A percentile compares a stretch with the other conserved stretches of the same genome.
These are phyloP conservation scores for Theonella swinhoei DNA, from an alignment of 37 sponge, comb jelly and placozoan genomes.

Conservation along the genomic window DNA sequence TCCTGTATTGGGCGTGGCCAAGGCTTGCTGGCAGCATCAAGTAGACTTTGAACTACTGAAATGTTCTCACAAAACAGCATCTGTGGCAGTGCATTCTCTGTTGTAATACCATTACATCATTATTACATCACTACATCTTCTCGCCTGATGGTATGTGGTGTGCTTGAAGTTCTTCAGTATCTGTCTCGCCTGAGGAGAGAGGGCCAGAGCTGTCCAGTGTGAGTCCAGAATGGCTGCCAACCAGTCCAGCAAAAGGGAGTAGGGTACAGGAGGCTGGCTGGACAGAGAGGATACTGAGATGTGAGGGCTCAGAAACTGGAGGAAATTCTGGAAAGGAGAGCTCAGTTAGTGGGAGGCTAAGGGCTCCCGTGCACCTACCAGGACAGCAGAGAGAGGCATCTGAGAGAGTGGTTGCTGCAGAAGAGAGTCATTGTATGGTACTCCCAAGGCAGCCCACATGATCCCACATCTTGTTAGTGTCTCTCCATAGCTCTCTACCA, in stretches of 20 bases:
- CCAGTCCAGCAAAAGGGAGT: conserved; percentile 15
- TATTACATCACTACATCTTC: background rate
- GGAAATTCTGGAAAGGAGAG: background rate
- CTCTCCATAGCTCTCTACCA: background rate
- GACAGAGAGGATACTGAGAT: background rate
- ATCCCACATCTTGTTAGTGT: background rate
- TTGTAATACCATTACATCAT: background rate
- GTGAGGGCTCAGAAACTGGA: background rate
- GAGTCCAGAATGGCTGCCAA: conserved; percentile 9
- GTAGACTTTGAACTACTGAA: background rate
- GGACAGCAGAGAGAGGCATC: background rate
- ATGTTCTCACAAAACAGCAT: background rate
- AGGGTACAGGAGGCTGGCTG: background rate
- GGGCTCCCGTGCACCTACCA: background rate
- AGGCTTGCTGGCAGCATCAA: background rate
- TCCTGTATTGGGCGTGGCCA: background rate
- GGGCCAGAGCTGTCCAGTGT: conserved; percentile 15
- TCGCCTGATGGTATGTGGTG: background rate
- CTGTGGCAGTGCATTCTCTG: background rate
- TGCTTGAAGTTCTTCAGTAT: background rate
- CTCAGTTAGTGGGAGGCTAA: background rate
- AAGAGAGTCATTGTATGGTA: conserved; percentile 16
- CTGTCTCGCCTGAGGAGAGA: background rate
- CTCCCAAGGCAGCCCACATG: background rate
- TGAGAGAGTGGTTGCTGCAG: conserved; percentile 25